Base-by-base conservation (phyloP, 1,140 invertebrate genomes). In the Papilio polyxenes region DNA sequence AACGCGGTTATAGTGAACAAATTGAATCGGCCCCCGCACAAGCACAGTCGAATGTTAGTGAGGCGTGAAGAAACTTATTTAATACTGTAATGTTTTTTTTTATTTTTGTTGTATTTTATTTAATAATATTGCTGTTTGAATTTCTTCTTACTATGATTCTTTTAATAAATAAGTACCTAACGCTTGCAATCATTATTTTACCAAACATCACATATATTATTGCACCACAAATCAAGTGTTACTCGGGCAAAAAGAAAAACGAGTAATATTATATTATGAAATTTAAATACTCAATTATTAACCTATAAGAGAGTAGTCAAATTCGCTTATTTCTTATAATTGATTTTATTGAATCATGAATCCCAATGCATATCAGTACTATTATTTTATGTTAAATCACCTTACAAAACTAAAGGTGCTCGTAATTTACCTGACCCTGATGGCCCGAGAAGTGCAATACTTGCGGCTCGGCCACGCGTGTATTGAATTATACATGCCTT, bases 1-100 rank as follows among this genome's bases (percentile, higher is more conserved):
- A 94, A 94, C 88, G 90, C 92, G 90, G 92, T 93, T 93, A 92
- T 89, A 92, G 86, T 91, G 91, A 93, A 93, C 92, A 90, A 93
- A 93, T 93, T 93, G 89, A 93, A 87, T 92, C 91, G 87, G 85
- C 83, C 83, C 81, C 86, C 86, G 80, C 87, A 87, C 83, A 85
- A 87, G 86, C 85, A 87, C 86, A 81, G 82, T 76, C 83, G 87
- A 87, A 87, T 85, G 80, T 72, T 77, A 75, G 69, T 82, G 85
- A 65, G 77, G 81, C 83, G 77, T 83, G 82, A 85, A 84, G 82
- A 84, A 87, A 84, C 81, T 84, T 87, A 86, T 86, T 87, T 83
- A 86, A 86, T 84, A 85, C 83, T 85, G 81, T 83, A 80, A 82
- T 53, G 81, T 72, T 49, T 48, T 77, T n/a, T 77, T 77, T 77